phyloP scores from a whole-genome alignment of 2,113 vertebrate genomes.

The Bos indicus region DNA sequence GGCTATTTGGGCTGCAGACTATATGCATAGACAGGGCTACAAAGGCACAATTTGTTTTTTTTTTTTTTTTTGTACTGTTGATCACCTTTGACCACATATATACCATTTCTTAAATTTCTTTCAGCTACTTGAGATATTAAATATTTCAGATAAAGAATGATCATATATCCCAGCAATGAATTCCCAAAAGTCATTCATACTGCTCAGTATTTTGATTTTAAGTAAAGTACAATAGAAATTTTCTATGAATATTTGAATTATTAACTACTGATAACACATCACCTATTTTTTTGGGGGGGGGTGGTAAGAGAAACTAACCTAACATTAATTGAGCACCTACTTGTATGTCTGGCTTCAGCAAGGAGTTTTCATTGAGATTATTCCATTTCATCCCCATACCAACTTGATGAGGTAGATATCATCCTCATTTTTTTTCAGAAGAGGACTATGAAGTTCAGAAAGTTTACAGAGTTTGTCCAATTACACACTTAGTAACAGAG shows the following conservation, averaged over 20 bases:
- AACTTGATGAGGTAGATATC: constrained; percentile 50
- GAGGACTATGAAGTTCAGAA: constrained; percentile 45
- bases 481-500: not conserved
- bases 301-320: not conserved
- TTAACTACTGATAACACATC: not conserved
- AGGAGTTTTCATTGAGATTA: not conserved
- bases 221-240: not conserved
- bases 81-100: not conserved
- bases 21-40: not conserved
- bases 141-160: not conserved
- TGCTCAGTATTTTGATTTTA: not conserved
- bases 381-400: constrained; percentile 9
- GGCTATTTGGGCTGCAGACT: not conserved
- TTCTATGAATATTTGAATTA: not conserved
- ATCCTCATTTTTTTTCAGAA: not conserved
- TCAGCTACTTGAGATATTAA: not conserved
- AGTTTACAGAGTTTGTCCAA: constrained; percentile 42
- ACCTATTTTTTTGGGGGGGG: not conserved
- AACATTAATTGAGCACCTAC: constrained; percentile 39
- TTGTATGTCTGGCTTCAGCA: not conserved
- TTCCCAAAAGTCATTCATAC: not conserved
- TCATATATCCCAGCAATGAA: not conserved
- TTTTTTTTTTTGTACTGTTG: not conserved
- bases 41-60: not conserved
- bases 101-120: not conserved